These are phyloP conservation scores for Ormyrus pomaceus DNA, from an alignment of 2,888 invertebrate genomes.

Conservation along the genomic window DNA sequence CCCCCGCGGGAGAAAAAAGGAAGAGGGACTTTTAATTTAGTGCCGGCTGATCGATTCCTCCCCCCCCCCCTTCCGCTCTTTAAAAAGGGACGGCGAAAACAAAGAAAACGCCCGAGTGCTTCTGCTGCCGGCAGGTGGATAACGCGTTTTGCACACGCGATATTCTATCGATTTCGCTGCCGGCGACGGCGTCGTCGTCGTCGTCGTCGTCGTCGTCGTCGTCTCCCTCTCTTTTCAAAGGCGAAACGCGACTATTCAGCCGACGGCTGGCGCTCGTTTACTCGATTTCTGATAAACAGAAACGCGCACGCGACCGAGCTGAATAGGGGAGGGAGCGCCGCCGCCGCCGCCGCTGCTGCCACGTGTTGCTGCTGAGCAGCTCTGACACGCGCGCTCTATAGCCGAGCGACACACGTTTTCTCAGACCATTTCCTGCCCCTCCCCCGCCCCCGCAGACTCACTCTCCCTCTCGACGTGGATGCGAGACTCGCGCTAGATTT, in stretches of 20 bases:
- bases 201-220: conserved; percentile 21
- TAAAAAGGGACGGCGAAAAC: background rate
- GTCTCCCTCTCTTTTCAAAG: conserved; percentile 15
- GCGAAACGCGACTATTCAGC: background rate
- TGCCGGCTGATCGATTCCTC: conserved; percentile 38
- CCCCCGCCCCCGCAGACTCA: background rate
- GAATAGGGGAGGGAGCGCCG: background rate
- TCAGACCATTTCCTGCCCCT: conserved; percentile 41
- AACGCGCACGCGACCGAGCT: background rate
- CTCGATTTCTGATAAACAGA: conserved; percentile 51
- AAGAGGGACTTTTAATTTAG: conserved; percentile 54
- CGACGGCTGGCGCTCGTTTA: conserved; percentile 27
- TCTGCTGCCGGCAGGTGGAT: conserved; percentile 70
- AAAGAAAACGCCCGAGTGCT: conserved; percentile 50
- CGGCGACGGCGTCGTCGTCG: background rate
- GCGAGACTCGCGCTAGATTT: no score
- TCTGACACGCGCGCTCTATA: background rate
- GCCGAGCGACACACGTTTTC: conserved; percentile 34
- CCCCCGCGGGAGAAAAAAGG: conserved; percentile 3
- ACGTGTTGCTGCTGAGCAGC: conserved; percentile 46
- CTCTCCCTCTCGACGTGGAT: background rate
- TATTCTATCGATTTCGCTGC: conserved; percentile 69
- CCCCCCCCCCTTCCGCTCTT: conserved; percentile 2
- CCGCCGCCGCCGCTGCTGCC: background rate
- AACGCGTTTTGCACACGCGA: conserved; percentile 69